These are phyloP conservation scores for Acanthurus leucopareius DNA, from an alignment of 2,797 vertebrate species.

Conservation along the genomic window DNA sequence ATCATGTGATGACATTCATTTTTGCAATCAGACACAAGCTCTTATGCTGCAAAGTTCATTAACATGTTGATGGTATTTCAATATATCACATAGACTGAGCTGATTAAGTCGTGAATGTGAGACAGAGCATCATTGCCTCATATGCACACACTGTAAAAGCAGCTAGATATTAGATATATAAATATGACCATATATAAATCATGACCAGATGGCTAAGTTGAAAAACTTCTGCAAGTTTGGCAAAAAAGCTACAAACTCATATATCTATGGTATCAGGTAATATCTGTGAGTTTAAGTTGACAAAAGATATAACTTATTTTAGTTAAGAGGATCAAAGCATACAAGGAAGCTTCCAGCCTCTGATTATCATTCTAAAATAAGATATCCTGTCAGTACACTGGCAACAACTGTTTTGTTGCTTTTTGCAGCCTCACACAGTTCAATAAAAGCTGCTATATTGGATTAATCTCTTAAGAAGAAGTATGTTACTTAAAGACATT, in stretches of 20 bases:
- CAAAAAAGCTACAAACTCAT: background rate
- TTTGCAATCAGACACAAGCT: constrained; percentile 13
- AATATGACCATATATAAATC: no score
- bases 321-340: background rate
- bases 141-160: background rate
- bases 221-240: background rate
- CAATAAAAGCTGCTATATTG: constrained; percentile 23
- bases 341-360: constrained; percentile 9
- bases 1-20: background rate
- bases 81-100: background rate
- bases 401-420: constrained; percentile 16
- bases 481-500: no score
- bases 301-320: no score
- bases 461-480: background rate
- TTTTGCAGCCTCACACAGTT: constrained; percentile 29
- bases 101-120: constrained; percentile 7
- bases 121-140: background rate
- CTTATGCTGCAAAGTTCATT: constrained; percentile 10
- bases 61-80: constrained; percentile 3
- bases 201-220: background rate
- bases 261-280: background rate
- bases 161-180: background rate
- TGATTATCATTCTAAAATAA: constrained; percentile 42
- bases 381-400: constrained; percentile 43
- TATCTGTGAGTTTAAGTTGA: background rate